phyloP scores from a whole-genome alignment of 2,113 vertebrate species.

The Leptocoma aspasia region DNA sequence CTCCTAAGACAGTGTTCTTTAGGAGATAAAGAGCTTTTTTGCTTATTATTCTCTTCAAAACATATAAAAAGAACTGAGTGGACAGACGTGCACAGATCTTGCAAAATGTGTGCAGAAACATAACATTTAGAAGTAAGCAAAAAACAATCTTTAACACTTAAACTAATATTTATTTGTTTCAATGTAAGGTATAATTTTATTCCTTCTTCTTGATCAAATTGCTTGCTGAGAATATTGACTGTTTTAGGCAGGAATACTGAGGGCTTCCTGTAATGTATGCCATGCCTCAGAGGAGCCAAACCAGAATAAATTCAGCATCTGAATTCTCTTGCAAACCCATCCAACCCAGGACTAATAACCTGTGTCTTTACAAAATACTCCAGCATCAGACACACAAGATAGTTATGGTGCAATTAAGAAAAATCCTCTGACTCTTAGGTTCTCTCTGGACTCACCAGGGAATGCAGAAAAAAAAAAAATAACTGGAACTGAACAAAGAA shows the following conservation, averaged over 20 bases:
- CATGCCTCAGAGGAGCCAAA: conserved; percentile 7
- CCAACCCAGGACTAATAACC: conserved; percentile 35
- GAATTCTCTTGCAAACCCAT: conserved; percentile 7
- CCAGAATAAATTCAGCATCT: conserved; percentile 10
- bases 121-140: background rate
- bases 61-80: background rate
- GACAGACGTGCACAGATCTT: background rate
- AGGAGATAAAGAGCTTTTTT: background rate
- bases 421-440: conserved; percentile 36
- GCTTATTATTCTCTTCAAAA: background rate
- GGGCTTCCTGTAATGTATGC: background rate
- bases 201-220: background rate
- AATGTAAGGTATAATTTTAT: background rate
- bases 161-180: background rate
- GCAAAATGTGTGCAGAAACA: background rate
- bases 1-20: background rate
- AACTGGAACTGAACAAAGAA: conserved; percentile 46
- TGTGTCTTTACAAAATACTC: conserved; percentile 27
- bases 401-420: conserved; percentile 47
- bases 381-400: conserved; percentile 13
- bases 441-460: conserved; percentile 27
- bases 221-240: background rate
- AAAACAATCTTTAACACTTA: background rate
- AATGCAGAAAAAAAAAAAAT: conserved; percentile 7
- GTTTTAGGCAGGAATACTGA: background rate